Percentiles rank a stretch among this genome's conserved stretches.
Evolutionary conservation across 2,888 invertebrate species (phyloP).

Genomic region (Acleris laterana): DNA sequence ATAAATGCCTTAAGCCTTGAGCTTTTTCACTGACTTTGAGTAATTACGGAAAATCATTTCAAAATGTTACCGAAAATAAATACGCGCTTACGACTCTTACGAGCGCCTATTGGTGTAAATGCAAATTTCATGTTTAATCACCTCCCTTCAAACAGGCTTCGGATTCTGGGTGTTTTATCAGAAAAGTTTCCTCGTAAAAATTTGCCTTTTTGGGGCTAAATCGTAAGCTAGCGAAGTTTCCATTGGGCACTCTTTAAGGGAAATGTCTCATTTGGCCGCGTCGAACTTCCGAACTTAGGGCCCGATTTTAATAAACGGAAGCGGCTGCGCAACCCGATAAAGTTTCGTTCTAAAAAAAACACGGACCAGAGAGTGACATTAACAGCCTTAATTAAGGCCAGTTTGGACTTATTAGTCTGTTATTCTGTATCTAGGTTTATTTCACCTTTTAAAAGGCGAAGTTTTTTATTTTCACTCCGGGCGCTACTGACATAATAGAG

Average conservation of each 20-base stretch:
- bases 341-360: conserved; percentile 35
- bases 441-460: conserved; percentile 9
- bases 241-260: conserved; percentile 56
- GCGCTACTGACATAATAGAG: conserved; percentile 1
- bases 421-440: conserved; percentile 1
- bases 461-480: conserved; percentile 8
- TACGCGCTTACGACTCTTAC: conserved; percentile 50
- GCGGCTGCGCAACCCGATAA: conserved; percentile 37
- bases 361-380: conserved; percentile 25
- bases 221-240: conserved; percentile 64
- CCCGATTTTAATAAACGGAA: conserved; percentile 68
- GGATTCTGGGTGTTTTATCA: conserved; percentile 58
- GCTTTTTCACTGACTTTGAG: too few relatives aligned
- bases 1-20: background rate
- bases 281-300: conserved; percentile 64
- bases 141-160: conserved; percentile 51
- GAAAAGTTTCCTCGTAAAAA: conserved; percentile 74
- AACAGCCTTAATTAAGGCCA: conserved; percentile 32
- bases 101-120: conserved; percentile 59
- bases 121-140: conserved; percentile 65
- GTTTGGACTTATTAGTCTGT: conserved; percentile 13
- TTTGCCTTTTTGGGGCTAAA: conserved; percentile 60
- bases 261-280: conserved; percentile 57
- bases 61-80: conserved; percentile 7
- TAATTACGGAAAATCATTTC: background rate